Base-by-base conservation (phyloP, 1,140 invertebrate genomes). In the Trichogramma pretiosum region DNA sequence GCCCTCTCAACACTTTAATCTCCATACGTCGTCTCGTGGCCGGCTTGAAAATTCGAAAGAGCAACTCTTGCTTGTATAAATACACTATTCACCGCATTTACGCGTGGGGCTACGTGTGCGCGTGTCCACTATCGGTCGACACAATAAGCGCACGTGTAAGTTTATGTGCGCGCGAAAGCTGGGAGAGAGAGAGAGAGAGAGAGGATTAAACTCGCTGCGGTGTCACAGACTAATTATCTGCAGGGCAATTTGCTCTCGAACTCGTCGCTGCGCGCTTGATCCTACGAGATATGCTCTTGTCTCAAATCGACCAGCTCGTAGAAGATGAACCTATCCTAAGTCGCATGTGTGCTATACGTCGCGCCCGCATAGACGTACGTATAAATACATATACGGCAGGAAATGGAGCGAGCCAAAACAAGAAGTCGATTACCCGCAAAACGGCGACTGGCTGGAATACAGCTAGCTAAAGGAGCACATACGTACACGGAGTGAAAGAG, bases 361-460 rank as follows among this genome's bases (percentile, higher is more conserved):
- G 30, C 42, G 35, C n/a, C n/a, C n/a, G n/a, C n/a, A n/a, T n/a
- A n/a, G n/a, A n/a, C n/a, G n/a, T n/a, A n/a, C n/a, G n/a, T n/a
- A n/a, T n/a, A n/a, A n/a, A n/a, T n/a, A n/a, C n/a, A n/a, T n/a
- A n/a, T n/a, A n/a, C n/a, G n/a, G n/a, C 43, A 22, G 16, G 44
- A 34, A 46, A 36, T 46, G 46, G 13, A 24, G 19, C 36, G 39
- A 30, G 41, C 19, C 63, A 60, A 70, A 69, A 70, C 67, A 71
- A 71, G 70, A 71, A 70, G 67, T 66, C 68, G 68, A 71, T 70
- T 71, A 68, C 65, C 61, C 62, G 67, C 65, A 61, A 63, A 58
- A 59, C n/a, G n/a, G n/a, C n/a, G n/a, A n/a, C n/a, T n/a, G 66
- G 64, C 64, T 65, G 66, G 60, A 67, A 68, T n/a, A n/a, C n/a